phyloP scores from a whole-genome alignment of 1,140 invertebrate species.

The Drosophila watanabei region DNA sequence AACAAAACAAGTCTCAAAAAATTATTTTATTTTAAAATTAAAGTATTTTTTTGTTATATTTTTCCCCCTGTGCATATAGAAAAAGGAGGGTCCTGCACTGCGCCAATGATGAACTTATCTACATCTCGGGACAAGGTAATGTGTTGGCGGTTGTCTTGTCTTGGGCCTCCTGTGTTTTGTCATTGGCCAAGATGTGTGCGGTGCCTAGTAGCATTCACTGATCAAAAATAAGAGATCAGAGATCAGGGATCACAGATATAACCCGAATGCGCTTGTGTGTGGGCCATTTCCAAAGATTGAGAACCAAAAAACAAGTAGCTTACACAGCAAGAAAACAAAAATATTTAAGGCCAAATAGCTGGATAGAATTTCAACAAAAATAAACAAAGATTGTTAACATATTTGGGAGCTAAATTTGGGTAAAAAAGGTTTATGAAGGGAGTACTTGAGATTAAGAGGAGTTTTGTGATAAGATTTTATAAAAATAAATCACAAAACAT shows the following conservation, averaged over 20 bases:
- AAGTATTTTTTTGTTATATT: not conserved
- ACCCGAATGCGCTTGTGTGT: slow-evolving; percentile 47
- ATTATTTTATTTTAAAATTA: not conserved
- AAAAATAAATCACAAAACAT: not conserved
- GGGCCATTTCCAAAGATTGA: slow-evolving; percentile 33
- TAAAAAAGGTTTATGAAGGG: too few relatives aligned
- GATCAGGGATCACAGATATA: slow-evolving; percentile 32
- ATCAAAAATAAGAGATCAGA: slow-evolving; percentile 15
- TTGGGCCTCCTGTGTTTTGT: slow-evolving; percentile 44
- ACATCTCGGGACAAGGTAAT: slow-evolving; percentile 64
- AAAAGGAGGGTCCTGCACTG: slow-evolving; percentile 31
- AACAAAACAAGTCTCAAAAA: not conserved
- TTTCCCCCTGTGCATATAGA: slow-evolving; percentile 8
- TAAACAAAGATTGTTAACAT: not conserved
- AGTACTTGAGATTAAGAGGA: not conserved
- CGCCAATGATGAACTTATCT: slow-evolving; percentile 72
- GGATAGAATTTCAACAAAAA: not conserved
- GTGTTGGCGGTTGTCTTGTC: slow-evolving; percentile 49
- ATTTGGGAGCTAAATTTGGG: too few relatives aligned
- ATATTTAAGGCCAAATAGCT: slow-evolving; percentile 14
- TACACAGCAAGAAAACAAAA: slow-evolving; percentile 29
- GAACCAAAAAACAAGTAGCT: slow-evolving; percentile 24
- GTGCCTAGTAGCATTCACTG: slow-evolving; percentile 47
- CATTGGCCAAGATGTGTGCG: slow-evolving; percentile 49
- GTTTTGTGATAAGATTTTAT: not conserved